Percentiles rank a stretch among this genome's conserved stretches.
phyloP scores from a whole-genome alignment of 2,888 invertebrate species.

The Diachrysia chrysitis region DNA sequence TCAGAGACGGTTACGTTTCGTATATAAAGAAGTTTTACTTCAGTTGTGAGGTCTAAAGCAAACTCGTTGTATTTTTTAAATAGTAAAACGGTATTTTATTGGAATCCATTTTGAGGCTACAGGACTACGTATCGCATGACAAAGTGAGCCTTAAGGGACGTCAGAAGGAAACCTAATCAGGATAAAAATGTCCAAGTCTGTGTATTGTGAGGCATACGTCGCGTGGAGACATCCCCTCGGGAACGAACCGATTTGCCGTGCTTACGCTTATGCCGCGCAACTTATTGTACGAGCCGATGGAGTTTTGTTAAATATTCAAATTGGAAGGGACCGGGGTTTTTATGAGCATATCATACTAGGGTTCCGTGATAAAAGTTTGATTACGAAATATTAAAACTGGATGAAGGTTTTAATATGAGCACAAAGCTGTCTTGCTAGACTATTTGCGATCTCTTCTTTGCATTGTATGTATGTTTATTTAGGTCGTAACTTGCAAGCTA shows the following conservation, averaged over 20 bases:
- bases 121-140: slow-evolving; percentile 24
- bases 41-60: too few relatives aligned
- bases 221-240: slow-evolving; percentile 20
- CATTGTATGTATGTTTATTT: too few relatives aligned
- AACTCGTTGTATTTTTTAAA: too few relatives aligned
- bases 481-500: too few relatives aligned
- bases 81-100: too few relatives aligned
- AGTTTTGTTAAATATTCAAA: slow-evolving; percentile 2
- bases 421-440: too few relatives aligned
- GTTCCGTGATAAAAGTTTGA: too few relatives aligned
- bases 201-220: slow-evolving; percentile 9
- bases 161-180: slow-evolving; percentile 37
- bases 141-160: slow-evolving; percentile 24
- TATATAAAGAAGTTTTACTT: too few relatives aligned
- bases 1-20: too few relatives aligned
- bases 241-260: slow-evolving; percentile 7
- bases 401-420: too few relatives aligned
- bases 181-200: slow-evolving; percentile 27
- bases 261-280: background rate
- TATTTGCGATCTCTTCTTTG: too few relatives aligned
- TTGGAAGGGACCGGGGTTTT: background rate
- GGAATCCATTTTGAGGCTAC: background rate
- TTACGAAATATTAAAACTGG: too few relatives aligned
- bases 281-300: background rate
- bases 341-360: background rate